Base-by-base conservation (phyloP, 2,113 vertebrate genomes). In the Siphamia tubifer region DNA sequence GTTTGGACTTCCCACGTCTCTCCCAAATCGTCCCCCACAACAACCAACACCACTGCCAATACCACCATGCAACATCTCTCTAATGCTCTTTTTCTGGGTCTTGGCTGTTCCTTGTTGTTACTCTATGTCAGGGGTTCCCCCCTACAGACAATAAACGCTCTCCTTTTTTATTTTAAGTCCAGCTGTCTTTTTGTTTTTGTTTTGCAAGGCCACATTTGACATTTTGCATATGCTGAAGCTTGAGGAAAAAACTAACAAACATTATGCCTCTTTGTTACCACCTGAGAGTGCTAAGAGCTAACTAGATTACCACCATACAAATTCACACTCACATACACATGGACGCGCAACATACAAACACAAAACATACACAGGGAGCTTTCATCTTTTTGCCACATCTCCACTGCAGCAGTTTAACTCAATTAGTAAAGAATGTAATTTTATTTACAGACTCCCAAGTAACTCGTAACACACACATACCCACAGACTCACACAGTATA, bases 361-460 rank as follows among this genome's bases (percentile, higher is more conserved):
- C 54, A 79, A 82, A 79, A 86, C 45, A 73, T 44, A 84, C 80
- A 85, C 62, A 66, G 58, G 76, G 52, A 34, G 61, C 83, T 88
- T 88, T 87, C 82, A 87, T 77, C 77, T 77, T 77, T 56, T 34
- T 44, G 56, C 67, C 62, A 82, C 73, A 66, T 80, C 81, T 84
- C 83, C 81, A 60, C 60, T 77, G 80, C 83, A 85, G 74, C 80
- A 83, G 83, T 88, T 91, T 84, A 88, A 88, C 90, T 84, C 81
- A 91, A 90, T 92, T 92, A 92, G 89, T 74, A 86, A 91, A 90
- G 83, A 90, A 90, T 86, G 89, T 87, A 74, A 89, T 86, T 83
- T 88, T 88, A 89, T 91, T 92, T 90, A 82, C 87, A 90, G 79
- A 86, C 81, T 82, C 58, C 65, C 28, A 67, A 82, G 70, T 71